Percentiles rank a stretch among this genome's conserved stretches.
Evolutionary conservation across 1,140 invertebrate genomes (phyloP).

Genomic region (Mylabris phalerata): DNA sequence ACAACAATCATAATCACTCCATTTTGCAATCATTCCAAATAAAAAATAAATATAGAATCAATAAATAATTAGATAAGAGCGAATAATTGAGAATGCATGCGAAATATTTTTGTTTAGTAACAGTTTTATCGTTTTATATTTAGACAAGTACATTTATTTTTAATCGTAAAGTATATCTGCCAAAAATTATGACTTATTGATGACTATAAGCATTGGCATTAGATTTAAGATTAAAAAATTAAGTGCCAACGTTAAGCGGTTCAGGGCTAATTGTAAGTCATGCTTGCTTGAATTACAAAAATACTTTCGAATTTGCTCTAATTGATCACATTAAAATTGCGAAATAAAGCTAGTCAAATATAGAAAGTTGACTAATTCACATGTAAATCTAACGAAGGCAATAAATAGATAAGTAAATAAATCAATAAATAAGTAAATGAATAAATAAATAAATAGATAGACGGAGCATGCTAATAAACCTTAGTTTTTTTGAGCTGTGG

Average conservation of each 20-base stretch:
- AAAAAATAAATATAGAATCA: constrained; percentile 4
- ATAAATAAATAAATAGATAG: not conserved
- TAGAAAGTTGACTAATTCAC: not conserved
- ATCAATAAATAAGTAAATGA: not conserved
- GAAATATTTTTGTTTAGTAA: too few relatives aligned
- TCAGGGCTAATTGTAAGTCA: not conserved
- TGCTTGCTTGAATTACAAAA: not conserved
- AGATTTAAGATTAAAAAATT: too few relatives aligned
- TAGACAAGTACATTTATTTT: too few relatives aligned
- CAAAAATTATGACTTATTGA: too few relatives aligned
- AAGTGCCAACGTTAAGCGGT: not conserved
- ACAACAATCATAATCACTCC: constrained; percentile 13
- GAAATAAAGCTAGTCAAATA: constrained; percentile 12
- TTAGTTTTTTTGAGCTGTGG: constrained; percentile 29
- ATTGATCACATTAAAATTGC: not conserved
- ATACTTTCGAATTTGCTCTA: not conserved
- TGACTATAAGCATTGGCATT: too few relatives aligned
- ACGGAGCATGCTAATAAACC: constrained; percentile 22
- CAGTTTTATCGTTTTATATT: too few relatives aligned
- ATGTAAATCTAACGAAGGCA: not conserved
- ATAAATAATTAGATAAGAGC: constrained; percentile 10
- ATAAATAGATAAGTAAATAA: not conserved
- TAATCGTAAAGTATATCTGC: too few relatives aligned
- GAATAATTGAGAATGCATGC: not conserved
- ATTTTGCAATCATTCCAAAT: constrained; percentile 3